Base-by-base conservation (phyloP, 30 jellyfish, hydroid and myxozoan genomes). In the Calvadosia cruxmelitensis region DNA sequence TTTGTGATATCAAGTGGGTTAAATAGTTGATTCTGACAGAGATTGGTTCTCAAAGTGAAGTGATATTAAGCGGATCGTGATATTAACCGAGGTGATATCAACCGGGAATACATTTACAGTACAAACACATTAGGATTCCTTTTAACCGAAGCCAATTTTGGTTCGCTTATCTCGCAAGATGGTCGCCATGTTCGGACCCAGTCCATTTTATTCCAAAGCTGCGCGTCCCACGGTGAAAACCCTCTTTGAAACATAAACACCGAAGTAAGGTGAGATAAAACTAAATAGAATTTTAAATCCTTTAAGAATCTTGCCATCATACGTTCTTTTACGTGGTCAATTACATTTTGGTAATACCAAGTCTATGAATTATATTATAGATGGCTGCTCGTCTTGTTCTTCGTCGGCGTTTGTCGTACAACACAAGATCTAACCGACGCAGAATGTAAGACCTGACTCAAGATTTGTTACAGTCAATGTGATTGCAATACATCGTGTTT, bases 391-490 rank as follows among this genome's bases (percentile, higher is more conserved):
- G 98, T 15, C 53, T 89, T 23, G 93, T 78, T 30, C 93, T 89
- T 34, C 93, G 98, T 15, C 71, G 98, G 23, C 84, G 98, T 52
- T 80, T 89, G 30, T 89, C 98, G 16, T 89, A 89, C 92, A 89
- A 89, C 87, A 81, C 98, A 70, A 83, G 70, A 74, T 89, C 98
- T 20, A 89, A 89, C 85, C 67, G 89, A 61, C 73, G 95, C 27
- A 82, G 95, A 78, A 74, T 89, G 98, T 89, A 64, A 86, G 96
- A 53, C 26, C 24, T 63, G 13, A 10, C 31, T 20, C 16, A 61
- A 10, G n/a, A n/a, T n/a, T n/a, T n/a, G n/a, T n/a, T n/a, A n/a
- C n/a, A n/a, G n/a, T n/a, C n/a, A n/a, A n/a, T n/a, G n/a, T n/a
- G n/a, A n/a, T n/a, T n/a, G n/a, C n/a, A n/a, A n/a, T n/a, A n/a